Evolutionary conservation across 2,113 vertebrate genomes (phyloP).

Genomic region (Ifrita kowaldi): DNA sequence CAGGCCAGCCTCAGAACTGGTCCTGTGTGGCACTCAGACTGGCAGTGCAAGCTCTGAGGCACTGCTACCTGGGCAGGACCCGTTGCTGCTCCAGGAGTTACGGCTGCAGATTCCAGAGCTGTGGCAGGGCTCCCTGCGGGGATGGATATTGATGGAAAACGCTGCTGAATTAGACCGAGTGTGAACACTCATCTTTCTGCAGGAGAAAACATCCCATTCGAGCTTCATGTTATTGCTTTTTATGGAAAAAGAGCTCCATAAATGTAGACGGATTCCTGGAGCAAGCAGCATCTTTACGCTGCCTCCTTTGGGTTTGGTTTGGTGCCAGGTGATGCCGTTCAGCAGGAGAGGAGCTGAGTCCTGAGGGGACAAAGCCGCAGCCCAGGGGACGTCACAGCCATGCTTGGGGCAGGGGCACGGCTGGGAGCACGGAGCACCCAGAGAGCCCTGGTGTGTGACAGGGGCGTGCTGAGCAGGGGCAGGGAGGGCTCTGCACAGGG

Average conservation of each 20-base stretch:
- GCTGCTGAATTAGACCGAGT: neutral
- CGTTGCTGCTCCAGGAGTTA: fast-evolving
- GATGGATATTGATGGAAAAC: neutral
- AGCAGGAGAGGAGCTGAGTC: neutral
- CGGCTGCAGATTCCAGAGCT: neutral
- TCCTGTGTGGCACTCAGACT: neutral
- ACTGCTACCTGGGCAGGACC: too few species aligned
- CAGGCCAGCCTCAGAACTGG: neutral
- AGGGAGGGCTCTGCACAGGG: neutral
- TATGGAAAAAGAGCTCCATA: neutral
- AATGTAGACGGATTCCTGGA: neutral
- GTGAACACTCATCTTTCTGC: neutral
- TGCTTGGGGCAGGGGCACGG: neutral
- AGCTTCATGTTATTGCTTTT: neutral
- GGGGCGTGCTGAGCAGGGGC: neutral
- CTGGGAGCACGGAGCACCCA: neutral
- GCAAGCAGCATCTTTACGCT: neutral
- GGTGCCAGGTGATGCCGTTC: neutral
- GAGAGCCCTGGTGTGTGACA: neutral
- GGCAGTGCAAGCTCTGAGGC: fast-evolving
- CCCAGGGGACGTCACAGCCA: fast-evolving
- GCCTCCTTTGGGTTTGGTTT: fast-evolving
- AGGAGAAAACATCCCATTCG: neutral
- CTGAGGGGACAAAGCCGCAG: fast-evolving
- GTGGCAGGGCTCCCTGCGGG: neutral